Conservation (phyloP, 2,888 invertebrate genomes). For the Tetanocera ferruginea region DNA sequence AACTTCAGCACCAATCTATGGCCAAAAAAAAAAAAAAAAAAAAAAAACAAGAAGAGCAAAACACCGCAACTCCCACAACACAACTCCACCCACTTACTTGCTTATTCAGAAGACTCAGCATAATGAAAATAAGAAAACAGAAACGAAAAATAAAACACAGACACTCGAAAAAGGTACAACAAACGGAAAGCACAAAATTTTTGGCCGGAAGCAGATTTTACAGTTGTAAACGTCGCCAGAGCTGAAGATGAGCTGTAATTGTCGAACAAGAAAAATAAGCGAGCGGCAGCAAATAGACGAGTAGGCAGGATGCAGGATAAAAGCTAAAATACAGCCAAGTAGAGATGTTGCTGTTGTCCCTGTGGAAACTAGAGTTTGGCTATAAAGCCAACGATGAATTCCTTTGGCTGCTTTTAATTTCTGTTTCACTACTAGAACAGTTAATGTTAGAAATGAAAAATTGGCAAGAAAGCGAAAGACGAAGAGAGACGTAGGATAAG, state of each 20-base stretch:
- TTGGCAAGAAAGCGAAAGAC: not conserved
- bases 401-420: conserved; percentile 22
- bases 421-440: not conserved
- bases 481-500: not conserved
- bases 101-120: not conserved
- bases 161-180: not conserved
- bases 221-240: conserved; percentile 22
- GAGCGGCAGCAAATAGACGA: not conserved
- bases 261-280: not conserved
- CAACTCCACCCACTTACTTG: not conserved
- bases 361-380: conserved; percentile 2
- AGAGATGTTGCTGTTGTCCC: not conserved
- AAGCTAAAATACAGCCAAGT: not conserved
- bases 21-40: conserved; percentile 5
- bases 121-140: conserved; percentile 3
- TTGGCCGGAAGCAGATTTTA: conserved; percentile 42
- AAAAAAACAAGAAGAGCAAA: not conserved
- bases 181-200: conserved; percentile 33
- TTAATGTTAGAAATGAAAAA: not conserved
- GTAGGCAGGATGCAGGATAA: conserved; percentile 6
- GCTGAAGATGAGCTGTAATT: conserved; percentile 17
- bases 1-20: conserved; percentile 14
- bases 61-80: conserved; percentile 1
- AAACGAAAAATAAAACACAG: conserved; percentile 5
- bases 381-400: conserved; percentile 4